Evolutionary conservation across 2,797 vertebrate genomes (phyloP).

Genomic region (Pristis pectinata): DNA sequence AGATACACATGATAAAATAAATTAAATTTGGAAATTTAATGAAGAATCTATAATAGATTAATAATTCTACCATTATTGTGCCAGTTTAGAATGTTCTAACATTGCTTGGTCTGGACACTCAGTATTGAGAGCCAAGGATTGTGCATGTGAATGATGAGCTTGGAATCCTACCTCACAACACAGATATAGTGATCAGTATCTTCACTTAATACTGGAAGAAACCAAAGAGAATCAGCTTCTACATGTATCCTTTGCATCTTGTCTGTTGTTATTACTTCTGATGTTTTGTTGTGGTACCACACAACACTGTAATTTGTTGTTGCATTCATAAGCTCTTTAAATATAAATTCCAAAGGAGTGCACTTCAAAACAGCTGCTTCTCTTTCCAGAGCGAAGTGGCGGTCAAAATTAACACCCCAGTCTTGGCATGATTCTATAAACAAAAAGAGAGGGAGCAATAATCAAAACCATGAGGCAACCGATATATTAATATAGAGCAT

Average conservation of each 20-base stretch:
- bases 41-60: neutral
- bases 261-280: conserved; percentile 41
- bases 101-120: neutral
- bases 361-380: conserved; percentile 70
- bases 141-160: neutral
- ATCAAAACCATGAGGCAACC: conserved; percentile 12
- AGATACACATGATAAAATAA: neutral
- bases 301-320: conserved; percentile 43
- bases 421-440: conserved; percentile 51
- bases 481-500: neutral
- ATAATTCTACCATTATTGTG: neutral
- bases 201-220: conserved; percentile 64
- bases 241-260: conserved; percentile 50
- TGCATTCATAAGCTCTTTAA: conserved; percentile 43
- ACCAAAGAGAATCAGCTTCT: conserved; percentile 59
- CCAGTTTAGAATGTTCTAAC: neutral
- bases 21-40: neutral
- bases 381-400: conserved; percentile 54
- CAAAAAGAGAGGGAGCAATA: conserved; percentile 38
- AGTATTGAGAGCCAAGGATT: neutral
- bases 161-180: conserved; percentile 61
- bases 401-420: conserved; percentile 48
- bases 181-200: conserved; percentile 78
- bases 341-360: conserved; percentile 47
- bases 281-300: conserved; percentile 51